Conservation (phyloP, 2,113 vertebrate species). For the Cricetomys ansorgei region DNA sequence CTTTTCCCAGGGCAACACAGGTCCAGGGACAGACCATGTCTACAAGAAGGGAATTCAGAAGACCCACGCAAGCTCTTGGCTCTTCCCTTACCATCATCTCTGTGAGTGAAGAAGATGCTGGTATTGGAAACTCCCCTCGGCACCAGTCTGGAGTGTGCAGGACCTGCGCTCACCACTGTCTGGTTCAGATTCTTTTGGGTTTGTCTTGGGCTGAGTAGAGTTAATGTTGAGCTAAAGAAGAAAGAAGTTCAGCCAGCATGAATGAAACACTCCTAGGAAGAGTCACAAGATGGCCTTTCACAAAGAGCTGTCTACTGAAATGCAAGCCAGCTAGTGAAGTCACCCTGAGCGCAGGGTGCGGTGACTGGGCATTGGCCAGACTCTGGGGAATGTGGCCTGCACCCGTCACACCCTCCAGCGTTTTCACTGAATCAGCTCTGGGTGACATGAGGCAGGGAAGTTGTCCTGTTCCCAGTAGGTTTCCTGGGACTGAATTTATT, state of each 20-base stretch:
- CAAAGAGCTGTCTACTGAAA: conserved; percentile 66
- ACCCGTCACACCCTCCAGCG: conserved; percentile 60
- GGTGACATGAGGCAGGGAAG: conserved; percentile 48
- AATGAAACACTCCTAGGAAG: conserved; percentile 54
- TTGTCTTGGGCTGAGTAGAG: conserved; percentile 25
- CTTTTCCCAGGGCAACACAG: not conserved
- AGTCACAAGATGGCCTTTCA: conserved; percentile 77
- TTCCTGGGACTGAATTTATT: conserved; percentile 57
- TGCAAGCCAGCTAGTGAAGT: conserved; percentile 73
- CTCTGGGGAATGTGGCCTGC: conserved; percentile 53
- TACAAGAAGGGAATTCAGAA: not conserved
- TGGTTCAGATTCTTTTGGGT: not conserved
- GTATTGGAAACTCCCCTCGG: conserved; percentile 49
- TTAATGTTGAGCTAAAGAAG: conserved; percentile 57
- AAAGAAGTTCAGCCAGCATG: conserved; percentile 48
- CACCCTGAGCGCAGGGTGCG: conserved; percentile 26
- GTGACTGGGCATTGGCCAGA: conserved; percentile 57
- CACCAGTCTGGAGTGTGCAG: not conserved
- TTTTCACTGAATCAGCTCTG: conserved; percentile 75
- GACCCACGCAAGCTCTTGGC: not conserved
- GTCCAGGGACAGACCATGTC: not conserved
- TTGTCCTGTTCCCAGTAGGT: conserved; percentile 51
- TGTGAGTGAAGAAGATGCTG: not conserved
- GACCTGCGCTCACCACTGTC: not conserved
- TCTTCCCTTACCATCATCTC: not conserved